These are phyloP conservation scores for Oithona nana DNA, from an alignment of 2,888 invertebrate species.

Conservation along the genomic window DNA sequence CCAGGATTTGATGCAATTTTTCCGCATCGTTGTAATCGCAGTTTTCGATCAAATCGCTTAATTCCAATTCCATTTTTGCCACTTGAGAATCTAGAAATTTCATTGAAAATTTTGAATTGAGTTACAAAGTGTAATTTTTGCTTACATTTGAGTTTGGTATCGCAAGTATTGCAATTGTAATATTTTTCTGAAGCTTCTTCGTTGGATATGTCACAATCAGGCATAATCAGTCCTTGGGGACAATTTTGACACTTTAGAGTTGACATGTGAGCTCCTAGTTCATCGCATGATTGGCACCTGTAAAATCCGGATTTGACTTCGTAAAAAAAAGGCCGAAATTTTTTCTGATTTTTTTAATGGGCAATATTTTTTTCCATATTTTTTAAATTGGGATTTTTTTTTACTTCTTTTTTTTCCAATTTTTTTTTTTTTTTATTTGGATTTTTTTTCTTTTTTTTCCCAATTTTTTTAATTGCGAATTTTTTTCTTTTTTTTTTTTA, in stretches of 20 bases:
- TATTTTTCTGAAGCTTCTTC: background rate
- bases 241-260: background rate
- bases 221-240: background rate
- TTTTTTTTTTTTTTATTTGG: background rate
- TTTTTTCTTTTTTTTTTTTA: background rate
- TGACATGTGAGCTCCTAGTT: background rate
- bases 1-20: background rate
- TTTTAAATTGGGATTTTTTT: background rate
- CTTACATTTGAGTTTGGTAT: background rate
- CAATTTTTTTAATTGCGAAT: too few species aligned
- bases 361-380: background rate
- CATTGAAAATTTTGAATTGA: too few species aligned
- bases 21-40: background rate
- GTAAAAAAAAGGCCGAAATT: too few species aligned
- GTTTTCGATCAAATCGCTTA: background rate
- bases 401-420: too few species aligned
- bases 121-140: background rate
- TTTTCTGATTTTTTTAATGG: too few species aligned
- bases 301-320: background rate
- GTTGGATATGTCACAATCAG: background rate
- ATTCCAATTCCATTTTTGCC: background rate
- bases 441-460: background rate
- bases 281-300: background rate
- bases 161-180: background rate
- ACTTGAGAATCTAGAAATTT: background rate